Base-by-base conservation (phyloP, 64 coral and sea anemone genomes). In the Dendrophyllia cribrosa region DNA sequence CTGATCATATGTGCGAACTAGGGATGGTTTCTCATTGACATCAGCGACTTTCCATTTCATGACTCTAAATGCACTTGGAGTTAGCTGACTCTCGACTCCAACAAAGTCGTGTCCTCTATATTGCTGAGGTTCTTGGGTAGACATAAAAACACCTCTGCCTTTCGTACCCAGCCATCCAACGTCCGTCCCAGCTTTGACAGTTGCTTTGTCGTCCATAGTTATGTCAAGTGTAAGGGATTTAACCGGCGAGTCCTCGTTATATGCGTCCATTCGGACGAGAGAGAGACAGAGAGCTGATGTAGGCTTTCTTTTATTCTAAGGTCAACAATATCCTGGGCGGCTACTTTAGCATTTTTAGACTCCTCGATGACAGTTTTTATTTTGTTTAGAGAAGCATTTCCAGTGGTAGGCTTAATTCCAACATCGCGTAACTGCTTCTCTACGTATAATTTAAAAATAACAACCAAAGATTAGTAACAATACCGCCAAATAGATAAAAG, bases 21-120 rank as follows among this genome's bases (percentile, higher is more conserved):
- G 26, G 5, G 73, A 75, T 44, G 8, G 8, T 16, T 45, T 23
- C 3, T 75, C 73, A 75, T 45, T 75, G 6, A 70, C 73, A 75
- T 75, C 43, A 75, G 13, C 14, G 6, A 87, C 50, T 47, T 87
- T 8, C 68, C 85, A 87, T 67, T 87, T 87, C 50, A 87, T 87
- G 13, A 51, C 86, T 88, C 86, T 88, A 75, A 76, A 88, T 74
- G 86, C 86, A 88, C 86, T 76, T 58, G 86, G 86, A 58, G 71
- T 88, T 75, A 76, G 55, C 26, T 76, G 86, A 46, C 74, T 88
- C 75, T 88, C 86, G 24, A 17, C 19, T 11, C 86, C 58, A 58
- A 76, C 86, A 76, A 88, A 88, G 86, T 88, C 86, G 59, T 88
- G 86, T 74, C 55, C 71, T 76, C 86, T 76, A 58, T 43, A 88